A percentile compares a stretch with the other conserved stretches of the same genome.
Conservation (phyloP, 2,113 vertebrate species). For the Chaenogobius annularis region DNA sequence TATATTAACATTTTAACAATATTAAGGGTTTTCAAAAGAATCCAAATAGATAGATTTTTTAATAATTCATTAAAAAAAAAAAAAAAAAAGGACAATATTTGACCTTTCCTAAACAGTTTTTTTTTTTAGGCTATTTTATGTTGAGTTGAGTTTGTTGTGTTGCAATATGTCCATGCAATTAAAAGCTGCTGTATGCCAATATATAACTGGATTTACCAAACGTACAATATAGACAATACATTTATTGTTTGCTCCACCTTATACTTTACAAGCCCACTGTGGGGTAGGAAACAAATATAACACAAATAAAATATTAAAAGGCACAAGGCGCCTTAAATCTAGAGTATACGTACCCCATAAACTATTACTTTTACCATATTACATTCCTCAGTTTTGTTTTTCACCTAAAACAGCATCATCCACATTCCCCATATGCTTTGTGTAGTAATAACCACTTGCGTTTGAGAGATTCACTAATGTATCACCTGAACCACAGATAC, state of each 20-base stretch:
- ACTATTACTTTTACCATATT: neutral
- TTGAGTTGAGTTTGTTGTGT: too few relatives aligned
- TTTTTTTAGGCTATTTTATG: too few relatives aligned
- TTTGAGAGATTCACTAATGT: conserved; percentile 6
- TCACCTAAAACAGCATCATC: neutral
- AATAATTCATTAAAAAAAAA: too few relatives aligned
- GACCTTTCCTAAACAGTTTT: too few relatives aligned
- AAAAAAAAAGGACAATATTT: too few relatives aligned
- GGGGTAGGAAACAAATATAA: neutral
- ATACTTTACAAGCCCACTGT: neutral
- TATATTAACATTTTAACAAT: too few relatives aligned
- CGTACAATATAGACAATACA: neutral
- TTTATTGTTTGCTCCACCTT: neutral
- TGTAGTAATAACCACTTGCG: neutral
- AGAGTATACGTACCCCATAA: neutral
- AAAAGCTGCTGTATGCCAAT: neutral
- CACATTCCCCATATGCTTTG: conserved; percentile 2
- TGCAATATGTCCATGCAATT: neutral
- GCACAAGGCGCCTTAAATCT: neutral
- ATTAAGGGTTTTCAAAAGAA: too few relatives aligned
- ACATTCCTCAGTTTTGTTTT: neutral
- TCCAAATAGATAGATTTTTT: too few relatives aligned
- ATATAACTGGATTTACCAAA: too few relatives aligned
- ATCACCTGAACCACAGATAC: conserved; percentile 3
- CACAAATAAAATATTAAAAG: neutral